phyloP scores from a whole-genome alignment of 2,888 invertebrate genomes.

The Oegoconia quadripuncta region DNA sequence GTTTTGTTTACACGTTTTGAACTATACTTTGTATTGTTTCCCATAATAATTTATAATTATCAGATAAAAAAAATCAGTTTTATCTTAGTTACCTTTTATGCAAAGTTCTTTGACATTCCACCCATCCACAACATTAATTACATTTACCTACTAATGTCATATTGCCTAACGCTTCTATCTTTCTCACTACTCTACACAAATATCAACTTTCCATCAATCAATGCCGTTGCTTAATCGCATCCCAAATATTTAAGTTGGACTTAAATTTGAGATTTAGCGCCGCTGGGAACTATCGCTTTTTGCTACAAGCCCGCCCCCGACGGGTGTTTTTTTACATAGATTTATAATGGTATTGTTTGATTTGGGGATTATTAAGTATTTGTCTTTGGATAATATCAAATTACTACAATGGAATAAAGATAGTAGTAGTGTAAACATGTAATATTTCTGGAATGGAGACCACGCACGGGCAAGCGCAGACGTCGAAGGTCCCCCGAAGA shows the following conservation, averaged over 20 bases:
- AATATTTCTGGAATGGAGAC: no score
- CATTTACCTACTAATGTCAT: background rate
- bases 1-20: no score
- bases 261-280: slow-evolving; percentile 58
- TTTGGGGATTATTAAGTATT: slow-evolving; percentile 11
- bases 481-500: no score
- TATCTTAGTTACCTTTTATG: no score
- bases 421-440: no score
- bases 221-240: slow-evolving; percentile 57
- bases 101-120: no score
- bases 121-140: no score
- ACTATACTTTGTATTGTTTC: no score
- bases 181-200: slow-evolving; percentile 37
- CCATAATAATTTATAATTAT: no score
- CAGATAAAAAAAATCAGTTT: no score
- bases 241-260: slow-evolving; percentile 63
- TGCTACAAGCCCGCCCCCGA: slow-evolving; percentile 23
- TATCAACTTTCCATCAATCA: slow-evolving; percentile 67
- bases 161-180: background rate
- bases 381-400: background rate
- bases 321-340: background rate
- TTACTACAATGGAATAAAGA: background rate
- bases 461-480: no score
- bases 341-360: slow-evolving; percentile 14
- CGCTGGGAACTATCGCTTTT: slow-evolving; percentile 28